These are phyloP conservation scores for Diaphora mendica DNA, from an alignment of 2,888 invertebrate species.

Conservation along the genomic window DNA sequence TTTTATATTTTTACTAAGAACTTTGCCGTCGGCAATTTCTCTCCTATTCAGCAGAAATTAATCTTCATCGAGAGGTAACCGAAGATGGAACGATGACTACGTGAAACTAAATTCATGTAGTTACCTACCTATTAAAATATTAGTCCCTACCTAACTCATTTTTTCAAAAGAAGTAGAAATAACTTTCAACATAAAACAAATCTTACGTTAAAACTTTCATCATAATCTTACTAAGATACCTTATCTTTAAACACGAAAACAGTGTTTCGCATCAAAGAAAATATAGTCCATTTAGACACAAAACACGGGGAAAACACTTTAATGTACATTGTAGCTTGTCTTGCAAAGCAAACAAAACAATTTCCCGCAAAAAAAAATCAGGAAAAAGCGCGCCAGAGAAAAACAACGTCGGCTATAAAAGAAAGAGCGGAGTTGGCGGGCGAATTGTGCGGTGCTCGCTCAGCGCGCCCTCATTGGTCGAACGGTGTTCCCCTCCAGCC, in stretches of 20 bases:
- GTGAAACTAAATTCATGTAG: background rate
- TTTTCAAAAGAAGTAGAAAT: background rate
- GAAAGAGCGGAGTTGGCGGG: slow-evolving; percentile 85
- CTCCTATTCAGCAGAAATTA: background rate
- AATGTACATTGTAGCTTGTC: slow-evolving; percentile 77
- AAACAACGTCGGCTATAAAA: slow-evolving; percentile 84
- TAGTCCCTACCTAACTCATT: background rate
- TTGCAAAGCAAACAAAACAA: slow-evolving; percentile 84
- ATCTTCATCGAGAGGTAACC: background rate
- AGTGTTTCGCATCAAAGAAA: slow-evolving; percentile 47
- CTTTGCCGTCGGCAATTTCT: slow-evolving; percentile 16
- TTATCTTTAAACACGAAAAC: slow-evolving; percentile 26
- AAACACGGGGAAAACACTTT: slow-evolving; percentile 71
- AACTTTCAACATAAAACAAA: background rate
- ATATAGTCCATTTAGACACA: slow-evolving; percentile 54
- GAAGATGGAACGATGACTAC: background rate
- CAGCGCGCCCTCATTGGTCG: slow-evolving; percentile 80
- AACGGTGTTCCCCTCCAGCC: slow-evolving; percentile 53
- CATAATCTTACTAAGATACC: slow-evolving; percentile 6
- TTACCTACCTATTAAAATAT: background rate
- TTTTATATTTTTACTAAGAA: background rate
- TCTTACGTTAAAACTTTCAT: slow-evolving; percentile 10
- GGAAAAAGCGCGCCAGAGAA: slow-evolving; percentile 84
- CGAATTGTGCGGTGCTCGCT: slow-evolving; percentile 76
- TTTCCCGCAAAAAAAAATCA: slow-evolving; percentile 79